Conservation (phyloP, 1,140 invertebrate species). For the Vanessa tameamea region DNA sequence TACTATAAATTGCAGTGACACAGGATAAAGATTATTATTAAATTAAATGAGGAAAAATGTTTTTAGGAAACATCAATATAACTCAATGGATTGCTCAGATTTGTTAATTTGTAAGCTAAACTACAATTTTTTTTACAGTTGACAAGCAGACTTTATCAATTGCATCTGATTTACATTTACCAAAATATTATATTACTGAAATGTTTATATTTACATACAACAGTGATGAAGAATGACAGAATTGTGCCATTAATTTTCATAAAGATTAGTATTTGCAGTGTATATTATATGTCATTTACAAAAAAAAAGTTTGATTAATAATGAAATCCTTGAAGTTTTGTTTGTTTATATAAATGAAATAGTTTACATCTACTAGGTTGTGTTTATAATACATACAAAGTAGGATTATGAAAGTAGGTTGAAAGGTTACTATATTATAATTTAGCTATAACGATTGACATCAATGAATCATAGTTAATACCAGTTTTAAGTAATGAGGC, state of each 20-base stretch:
- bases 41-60: not conserved
- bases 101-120: too few relatives aligned
- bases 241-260: not conserved
- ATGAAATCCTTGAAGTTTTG: too few relatives aligned
- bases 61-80: too few relatives aligned
- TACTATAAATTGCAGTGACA: not conserved
- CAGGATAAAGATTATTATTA: not conserved
- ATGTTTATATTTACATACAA: too few relatives aligned
- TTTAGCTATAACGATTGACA: not conserved
- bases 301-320: too few relatives aligned
- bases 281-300: not conserved
- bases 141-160: not conserved
- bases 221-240: too few relatives aligned
- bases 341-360: too few relatives aligned
- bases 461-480: constrained; percentile 6
- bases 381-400: not conserved
- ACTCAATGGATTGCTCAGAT: too few relatives aligned
- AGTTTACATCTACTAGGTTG: too few relatives aligned
- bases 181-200: too few relatives aligned
- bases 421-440: not conserved
- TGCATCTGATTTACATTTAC: not conserved
- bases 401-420: not conserved
- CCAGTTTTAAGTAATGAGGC: constrained; percentile 1
- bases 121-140: too few relatives aligned
- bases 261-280: not conserved